phyloP scores from a whole-genome alignment of 2,797 vertebrate species.

The Urophycis tenuis region DNA sequence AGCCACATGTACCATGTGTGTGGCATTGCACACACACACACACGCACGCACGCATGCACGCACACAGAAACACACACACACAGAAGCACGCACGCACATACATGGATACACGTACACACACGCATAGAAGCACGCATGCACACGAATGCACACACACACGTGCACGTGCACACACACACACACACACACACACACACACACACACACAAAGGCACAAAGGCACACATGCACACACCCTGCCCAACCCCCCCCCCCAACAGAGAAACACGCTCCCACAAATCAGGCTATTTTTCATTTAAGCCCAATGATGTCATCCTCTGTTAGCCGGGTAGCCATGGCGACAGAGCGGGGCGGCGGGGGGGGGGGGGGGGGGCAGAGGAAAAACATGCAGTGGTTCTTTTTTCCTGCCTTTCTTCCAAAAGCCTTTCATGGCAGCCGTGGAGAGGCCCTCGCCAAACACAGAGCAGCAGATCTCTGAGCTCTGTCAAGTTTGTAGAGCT shows the following conservation, averaged over 20 bases:
- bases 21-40: neutral
- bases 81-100: neutral
- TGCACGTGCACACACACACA: neutral
- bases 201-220: too few species aligned
- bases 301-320: constrained; percentile 46
- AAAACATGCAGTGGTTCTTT: constrained; percentile 1
- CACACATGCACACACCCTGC: constrained; percentile 8
- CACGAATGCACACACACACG: neutral
- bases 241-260: constrained; percentile 1
- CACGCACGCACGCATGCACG: neutral
- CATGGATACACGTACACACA: constrained; percentile 1
- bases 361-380: neutral
- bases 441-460: neutral
- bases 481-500: neutral
- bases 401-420: constrained; percentile 8
- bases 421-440: neutral
- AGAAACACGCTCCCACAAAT: constrained; percentile 12
- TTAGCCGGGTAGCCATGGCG: constrained; percentile 40
- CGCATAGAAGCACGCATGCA: neutral
- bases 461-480: constrained; percentile 8
- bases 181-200: constrained; percentile 5
- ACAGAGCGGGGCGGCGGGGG: constrained; percentile 1
- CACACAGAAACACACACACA: neutral
- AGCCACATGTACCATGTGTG: neutral
- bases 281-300: constrained; percentile 23